These are phyloP conservation scores for Phaedon cochleariae DNA, from an alignment of 2,888 invertebrate species.

Conservation along the genomic window DNA sequence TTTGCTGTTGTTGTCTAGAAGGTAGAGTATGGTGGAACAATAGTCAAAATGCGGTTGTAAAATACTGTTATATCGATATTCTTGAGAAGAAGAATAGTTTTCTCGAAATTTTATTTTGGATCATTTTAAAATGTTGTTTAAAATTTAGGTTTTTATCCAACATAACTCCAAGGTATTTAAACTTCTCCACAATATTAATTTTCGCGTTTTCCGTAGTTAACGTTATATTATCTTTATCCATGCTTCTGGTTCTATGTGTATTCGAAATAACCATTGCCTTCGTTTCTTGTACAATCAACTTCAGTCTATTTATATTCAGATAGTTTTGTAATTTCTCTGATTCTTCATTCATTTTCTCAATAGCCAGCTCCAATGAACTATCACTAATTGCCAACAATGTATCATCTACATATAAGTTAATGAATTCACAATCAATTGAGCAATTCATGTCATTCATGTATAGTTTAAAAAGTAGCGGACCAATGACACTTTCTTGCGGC, in stretches of 20 bases:
- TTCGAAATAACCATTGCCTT: not conserved
- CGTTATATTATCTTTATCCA: no score
- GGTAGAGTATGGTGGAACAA: no score
- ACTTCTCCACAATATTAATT: not conserved
- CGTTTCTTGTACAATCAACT: not conserved
- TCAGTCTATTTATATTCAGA: not conserved
- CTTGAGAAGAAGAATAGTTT: slow-evolving; percentile 10
- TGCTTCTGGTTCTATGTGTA: no score
- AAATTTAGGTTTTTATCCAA: no score
- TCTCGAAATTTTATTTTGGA: no score
- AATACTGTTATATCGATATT: slow-evolving; percentile 8
- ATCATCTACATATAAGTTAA: not conserved
- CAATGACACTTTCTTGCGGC: slow-evolving; percentile 6
- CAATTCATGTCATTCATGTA: no score
- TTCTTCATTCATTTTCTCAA: slow-evolving; percentile 4
- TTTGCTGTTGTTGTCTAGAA: no score
- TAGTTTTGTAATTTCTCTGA: not conserved
- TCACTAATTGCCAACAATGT: not conserved
- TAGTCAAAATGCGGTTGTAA: slow-evolving; percentile 10
- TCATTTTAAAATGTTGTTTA: no score
- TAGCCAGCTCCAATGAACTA: slow-evolving; percentile 1
- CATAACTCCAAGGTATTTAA: slow-evolving; percentile 13
- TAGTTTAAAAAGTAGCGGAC: not conserved
- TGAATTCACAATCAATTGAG: no score
- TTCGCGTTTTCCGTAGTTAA: no score